Percentiles rank a stretch among this genome's conserved stretches.
phyloP scores from a whole-genome alignment of 2,797 vertebrate genomes.

The Melopsittacus undulatus region DNA sequence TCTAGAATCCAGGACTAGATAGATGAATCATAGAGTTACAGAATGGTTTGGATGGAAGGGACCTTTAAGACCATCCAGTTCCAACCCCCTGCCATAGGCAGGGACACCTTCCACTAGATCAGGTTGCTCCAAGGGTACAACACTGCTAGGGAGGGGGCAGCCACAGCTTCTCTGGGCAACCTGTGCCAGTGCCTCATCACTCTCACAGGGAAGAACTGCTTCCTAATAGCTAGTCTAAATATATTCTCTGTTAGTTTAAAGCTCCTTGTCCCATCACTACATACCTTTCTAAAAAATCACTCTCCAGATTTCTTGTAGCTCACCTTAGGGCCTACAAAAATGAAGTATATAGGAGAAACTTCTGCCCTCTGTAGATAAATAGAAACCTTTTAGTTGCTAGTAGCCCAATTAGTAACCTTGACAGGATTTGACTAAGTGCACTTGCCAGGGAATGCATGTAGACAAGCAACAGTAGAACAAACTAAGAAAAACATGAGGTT shows the following conservation, averaged over 20 bases:
- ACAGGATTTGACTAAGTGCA: not conserved
- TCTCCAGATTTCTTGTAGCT: not conserved
- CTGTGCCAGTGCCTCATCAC: not conserved
- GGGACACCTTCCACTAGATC: not conserved
- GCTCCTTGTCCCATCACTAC: not conserved
- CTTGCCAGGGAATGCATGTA: not conserved
- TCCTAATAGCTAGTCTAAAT: not conserved
- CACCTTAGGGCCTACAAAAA: not conserved
- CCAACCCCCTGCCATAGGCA: not conserved
- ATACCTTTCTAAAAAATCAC: not conserved
- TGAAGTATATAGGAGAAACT: not conserved
- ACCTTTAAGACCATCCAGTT: not conserved
- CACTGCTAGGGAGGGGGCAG: not conserved
- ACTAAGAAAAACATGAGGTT: not conserved
- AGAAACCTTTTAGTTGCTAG: not conserved
- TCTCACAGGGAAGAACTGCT: not conserved
- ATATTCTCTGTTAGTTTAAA: not conserved
- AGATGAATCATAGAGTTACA: not conserved
- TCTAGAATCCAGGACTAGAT: not conserved
- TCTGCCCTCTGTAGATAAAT: not conserved
- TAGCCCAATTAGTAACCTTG: not conserved
- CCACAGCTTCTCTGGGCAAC: not conserved
- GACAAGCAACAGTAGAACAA: not conserved
- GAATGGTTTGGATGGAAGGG: not conserved
- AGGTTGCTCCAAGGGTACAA: not conserved